phyloP scores from a whole-genome alignment of 1,140 invertebrate genomes.

The Megalopta genalis region DNA sequence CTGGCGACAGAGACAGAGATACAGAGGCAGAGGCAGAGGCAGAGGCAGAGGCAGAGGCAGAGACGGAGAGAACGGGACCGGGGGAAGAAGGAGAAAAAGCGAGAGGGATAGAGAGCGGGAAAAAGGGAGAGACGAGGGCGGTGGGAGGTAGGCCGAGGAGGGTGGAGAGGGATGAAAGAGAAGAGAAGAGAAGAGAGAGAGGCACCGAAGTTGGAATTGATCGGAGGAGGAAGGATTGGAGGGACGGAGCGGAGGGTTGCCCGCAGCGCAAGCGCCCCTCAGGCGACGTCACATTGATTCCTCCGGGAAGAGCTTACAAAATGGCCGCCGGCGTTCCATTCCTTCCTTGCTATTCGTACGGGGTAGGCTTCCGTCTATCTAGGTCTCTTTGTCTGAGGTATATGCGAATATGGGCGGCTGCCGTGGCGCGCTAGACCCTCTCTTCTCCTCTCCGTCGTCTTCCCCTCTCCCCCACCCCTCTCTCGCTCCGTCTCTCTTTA shows the following conservation, averaged over 20 bases:
- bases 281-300: conserved; percentile 80
- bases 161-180: not conserved
- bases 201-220: conserved; percentile 69
- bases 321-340: conserved; percentile 79
- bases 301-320: conserved; percentile 80
- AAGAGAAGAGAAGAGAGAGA: conserved; percentile 49
- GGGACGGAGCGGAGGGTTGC: conserved; percentile 72
- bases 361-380: conserved; percentile 72
- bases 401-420: conserved; percentile 66
- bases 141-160: conserved; percentile 9
- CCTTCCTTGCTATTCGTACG: conserved; percentile 73
- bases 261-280: conserved; percentile 79
- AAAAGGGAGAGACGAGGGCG: not conserved
- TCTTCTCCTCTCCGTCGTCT: too few relatives aligned
- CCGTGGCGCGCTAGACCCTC: conserved; percentile 39
- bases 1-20: too few relatives aligned
- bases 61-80: not conserved
- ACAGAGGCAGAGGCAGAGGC: too few relatives aligned
- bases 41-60: too few relatives aligned
- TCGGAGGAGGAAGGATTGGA: conserved; percentile 71
- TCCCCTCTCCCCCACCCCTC: too few relatives aligned
- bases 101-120: not conserved
- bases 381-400: conserved; percentile 74
- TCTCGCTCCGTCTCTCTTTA: too few relatives aligned
- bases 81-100: not conserved